phyloP scores from a whole-genome alignment of 1,140 invertebrate genomes.

The Phenacoccus solenopsis region DNA sequence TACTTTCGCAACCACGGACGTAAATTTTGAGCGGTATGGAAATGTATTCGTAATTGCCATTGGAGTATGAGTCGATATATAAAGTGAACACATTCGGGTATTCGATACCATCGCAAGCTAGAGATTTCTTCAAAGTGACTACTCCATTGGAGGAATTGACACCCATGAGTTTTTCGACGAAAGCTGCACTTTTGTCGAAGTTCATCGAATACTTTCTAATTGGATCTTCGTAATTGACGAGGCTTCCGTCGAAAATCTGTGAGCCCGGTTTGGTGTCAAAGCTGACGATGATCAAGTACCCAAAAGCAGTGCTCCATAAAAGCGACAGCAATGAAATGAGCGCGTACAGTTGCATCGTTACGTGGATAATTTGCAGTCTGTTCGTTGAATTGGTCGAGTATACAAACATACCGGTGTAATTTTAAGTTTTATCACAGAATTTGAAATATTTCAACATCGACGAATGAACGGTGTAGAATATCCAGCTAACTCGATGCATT shows the following conservation, averaged over 20 bases:
- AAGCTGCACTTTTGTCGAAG: slow-evolving; percentile 59
- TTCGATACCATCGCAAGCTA: slow-evolving; percentile 66
- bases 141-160: slow-evolving; percentile 59
- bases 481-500: not conserved
- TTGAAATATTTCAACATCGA: not conserved
- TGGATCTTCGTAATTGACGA: slow-evolving; percentile 60
- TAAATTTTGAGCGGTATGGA: slow-evolving; percentile 64
- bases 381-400: no score
- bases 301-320: no score
- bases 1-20: slow-evolving; percentile 52
- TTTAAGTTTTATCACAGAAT: not conserved
- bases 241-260: slow-evolving; percentile 63
- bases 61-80: slow-evolving; percentile 71
- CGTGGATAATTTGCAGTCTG: no score
- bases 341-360: no score
- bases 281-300: slow-evolving; percentile 56
- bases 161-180: slow-evolving; percentile 59
- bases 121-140: slow-evolving; percentile 52
- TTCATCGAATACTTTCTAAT: slow-evolving; percentile 42
- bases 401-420: not conserved
- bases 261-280: slow-evolving; percentile 51
- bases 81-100: slow-evolving; percentile 74
- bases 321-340: no score
- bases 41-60: slow-evolving; percentile 68
- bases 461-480: not conserved